These are phyloP conservation scores for Aspidiotus rigidus DNA, from an alignment of 2,888 invertebrate genomes.

Conservation along the genomic window DNA sequence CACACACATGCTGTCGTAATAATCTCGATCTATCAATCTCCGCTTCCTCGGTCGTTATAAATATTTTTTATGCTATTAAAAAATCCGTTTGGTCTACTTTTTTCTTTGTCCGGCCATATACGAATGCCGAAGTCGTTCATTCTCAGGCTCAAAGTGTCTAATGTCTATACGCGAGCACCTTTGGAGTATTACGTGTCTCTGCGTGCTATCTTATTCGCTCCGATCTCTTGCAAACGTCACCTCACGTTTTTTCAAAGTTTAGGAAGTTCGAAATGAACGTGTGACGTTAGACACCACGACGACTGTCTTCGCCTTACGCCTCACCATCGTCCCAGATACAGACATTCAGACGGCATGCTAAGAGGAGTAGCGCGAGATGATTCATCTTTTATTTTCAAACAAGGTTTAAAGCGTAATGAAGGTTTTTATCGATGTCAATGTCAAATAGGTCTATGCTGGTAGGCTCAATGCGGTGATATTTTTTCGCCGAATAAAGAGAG, in stretches of 20 bases:
- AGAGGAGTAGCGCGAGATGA: conserved; percentile 2
- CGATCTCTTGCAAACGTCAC: background rate
- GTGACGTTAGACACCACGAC: background rate
- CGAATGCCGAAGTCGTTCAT: background rate
- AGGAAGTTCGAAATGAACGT: background rate
- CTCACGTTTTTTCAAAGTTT: background rate
- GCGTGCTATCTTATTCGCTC: conserved; percentile 1
- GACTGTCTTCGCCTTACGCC: too few species aligned
- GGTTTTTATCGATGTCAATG: conserved; percentile 1
- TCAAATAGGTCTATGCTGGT: conserved; percentile 2
- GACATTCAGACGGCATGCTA: background rate
- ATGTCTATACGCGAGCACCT: too few species aligned
- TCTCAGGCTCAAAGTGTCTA: background rate
- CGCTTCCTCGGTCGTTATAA: conserved; percentile 4
- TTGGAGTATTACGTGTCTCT: background rate
- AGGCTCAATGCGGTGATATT: background rate
- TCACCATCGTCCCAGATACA: background rate
- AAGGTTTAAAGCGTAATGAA: background rate
- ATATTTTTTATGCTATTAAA: background rate
- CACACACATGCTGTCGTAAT: background rate
- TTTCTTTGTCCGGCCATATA: background rate
- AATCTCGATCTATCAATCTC: conserved; percentile 4
- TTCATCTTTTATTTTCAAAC: background rate
- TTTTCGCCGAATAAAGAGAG: background rate
- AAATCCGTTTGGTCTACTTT: conserved; percentile 4